These are phyloP conservation scores for Bruchidius siliquastri DNA, from an alignment of 2,888 invertebrate genomes.

Conservation along the genomic window DNA sequence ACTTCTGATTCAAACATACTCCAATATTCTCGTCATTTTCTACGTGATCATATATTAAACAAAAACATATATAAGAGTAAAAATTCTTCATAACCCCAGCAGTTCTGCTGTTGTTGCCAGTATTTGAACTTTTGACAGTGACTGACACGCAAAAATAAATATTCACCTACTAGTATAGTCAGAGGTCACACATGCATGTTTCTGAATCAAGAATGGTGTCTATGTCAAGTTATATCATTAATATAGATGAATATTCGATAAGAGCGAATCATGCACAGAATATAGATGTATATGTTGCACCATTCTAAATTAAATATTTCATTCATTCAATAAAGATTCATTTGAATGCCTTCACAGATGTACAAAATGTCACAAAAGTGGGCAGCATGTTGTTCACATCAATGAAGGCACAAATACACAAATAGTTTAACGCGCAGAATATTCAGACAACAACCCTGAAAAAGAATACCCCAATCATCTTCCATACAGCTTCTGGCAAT, in stretches of 20 bases:
- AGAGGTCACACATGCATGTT: background rate
- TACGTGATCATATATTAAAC: background rate
- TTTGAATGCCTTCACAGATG: background rate
- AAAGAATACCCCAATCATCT: too few species aligned
- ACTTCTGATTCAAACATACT: background rate
- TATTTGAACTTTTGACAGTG: background rate
- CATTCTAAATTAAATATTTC: background rate
- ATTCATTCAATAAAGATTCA: background rate
- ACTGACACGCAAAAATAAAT: background rate
- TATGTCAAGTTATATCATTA: background rate
- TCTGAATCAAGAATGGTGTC: background rate
- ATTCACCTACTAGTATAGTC: background rate
- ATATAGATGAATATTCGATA: background rate
- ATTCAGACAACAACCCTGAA: too few species aligned
- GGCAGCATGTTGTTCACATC: too few species aligned
- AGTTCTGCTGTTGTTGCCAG: background rate
- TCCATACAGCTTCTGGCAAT: too few species aligned
- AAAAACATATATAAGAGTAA: background rate
- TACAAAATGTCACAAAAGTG: background rate
- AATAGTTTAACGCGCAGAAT: too few species aligned
- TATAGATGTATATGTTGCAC: background rate
- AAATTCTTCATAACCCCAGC: background rate
- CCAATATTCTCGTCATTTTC: background rate
- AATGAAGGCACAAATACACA: too few species aligned
- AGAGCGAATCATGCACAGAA: background rate